These are phyloP conservation scores for Cancer borealis DNA, from an alignment of 2,888 invertebrate genomes.

Conservation along the genomic window DNA sequence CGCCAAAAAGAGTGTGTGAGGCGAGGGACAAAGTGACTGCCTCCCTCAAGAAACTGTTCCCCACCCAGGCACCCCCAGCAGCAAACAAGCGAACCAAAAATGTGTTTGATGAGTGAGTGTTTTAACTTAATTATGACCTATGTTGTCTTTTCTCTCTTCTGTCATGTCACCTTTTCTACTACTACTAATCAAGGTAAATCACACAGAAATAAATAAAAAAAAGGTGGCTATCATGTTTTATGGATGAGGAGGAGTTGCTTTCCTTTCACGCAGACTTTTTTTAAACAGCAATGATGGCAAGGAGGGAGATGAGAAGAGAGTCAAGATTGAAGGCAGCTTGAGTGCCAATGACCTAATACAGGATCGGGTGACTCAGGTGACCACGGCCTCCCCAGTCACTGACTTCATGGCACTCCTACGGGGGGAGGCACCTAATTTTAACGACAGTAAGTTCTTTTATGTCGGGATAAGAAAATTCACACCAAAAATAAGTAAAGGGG, in stretches of 20 bases:
- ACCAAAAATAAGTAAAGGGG: background rate
- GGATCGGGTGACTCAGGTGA: conserved; percentile 80
- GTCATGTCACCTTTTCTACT: background rate
- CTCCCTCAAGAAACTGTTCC: conserved; percentile 62
- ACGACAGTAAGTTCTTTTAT: conserved; percentile 58
- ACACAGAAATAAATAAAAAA: background rate
- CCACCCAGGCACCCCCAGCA: conserved; percentile 59
- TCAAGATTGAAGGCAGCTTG: conserved; percentile 50
- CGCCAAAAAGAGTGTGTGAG: conserved; percentile 64
- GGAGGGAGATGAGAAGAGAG: conserved; percentile 57
- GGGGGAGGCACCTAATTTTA: conserved; percentile 78
- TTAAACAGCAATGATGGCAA: background rate
- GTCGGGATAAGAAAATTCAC: background rate
- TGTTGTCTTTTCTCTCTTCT: background rate
- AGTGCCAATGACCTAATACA: conserved; percentile 77
- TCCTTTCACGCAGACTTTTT: background rate
- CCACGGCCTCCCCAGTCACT: conserved; percentile 84
- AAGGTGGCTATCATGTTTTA: background rate
- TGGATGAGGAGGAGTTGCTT: background rate
- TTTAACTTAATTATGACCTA: background rate
- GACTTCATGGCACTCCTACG: conserved; percentile 83
- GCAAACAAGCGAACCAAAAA: conserved; percentile 66
- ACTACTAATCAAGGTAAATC: background rate
- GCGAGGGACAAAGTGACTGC: conserved; percentile 49
- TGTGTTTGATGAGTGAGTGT: background rate